Percentiles rank a stretch among this genome's conserved stretches.
These are phyloP conservation scores for Mesorhabditis belari DNA, from an alignment of 2,888 invertebrate genomes.

Conservation along the genomic window DNA sequence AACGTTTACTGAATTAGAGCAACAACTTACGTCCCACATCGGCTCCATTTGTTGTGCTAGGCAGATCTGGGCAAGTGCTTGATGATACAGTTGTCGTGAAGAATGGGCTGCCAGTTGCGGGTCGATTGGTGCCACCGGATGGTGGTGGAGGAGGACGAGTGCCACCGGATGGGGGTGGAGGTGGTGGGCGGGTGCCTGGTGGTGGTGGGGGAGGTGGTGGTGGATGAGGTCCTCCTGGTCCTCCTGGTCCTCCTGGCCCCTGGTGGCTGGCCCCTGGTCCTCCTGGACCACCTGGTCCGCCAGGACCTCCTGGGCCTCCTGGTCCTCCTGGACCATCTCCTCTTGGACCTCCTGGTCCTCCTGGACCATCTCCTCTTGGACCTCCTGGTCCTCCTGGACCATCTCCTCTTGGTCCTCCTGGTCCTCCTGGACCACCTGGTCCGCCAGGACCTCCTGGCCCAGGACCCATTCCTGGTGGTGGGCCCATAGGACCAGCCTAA, in stretches of 20 bases:
- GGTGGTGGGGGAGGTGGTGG: not conserved
- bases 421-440: not conserved
- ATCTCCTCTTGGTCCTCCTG: not conserved
- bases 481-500: too few species aligned
- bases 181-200: not conserved
- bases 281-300: not conserved
- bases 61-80: not conserved
- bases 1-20: not conserved
- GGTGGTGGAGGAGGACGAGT: not conserved
- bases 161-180: not conserved
- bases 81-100: not conserved
- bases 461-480: too few species aligned
- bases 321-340: too few species aligned
- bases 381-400: not conserved
- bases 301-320: too few species aligned
- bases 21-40: not conserved
- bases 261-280: not conserved
- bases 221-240: not conserved
- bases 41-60: not conserved
- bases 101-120: not conserved
- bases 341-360: not conserved
- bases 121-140: too few species aligned
- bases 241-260: not conserved
- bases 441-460: too few species aligned
- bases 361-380: too few species aligned